Conservation (phyloP, 2,888 invertebrate species). For the Eupithecia tripunctaria region DNA sequence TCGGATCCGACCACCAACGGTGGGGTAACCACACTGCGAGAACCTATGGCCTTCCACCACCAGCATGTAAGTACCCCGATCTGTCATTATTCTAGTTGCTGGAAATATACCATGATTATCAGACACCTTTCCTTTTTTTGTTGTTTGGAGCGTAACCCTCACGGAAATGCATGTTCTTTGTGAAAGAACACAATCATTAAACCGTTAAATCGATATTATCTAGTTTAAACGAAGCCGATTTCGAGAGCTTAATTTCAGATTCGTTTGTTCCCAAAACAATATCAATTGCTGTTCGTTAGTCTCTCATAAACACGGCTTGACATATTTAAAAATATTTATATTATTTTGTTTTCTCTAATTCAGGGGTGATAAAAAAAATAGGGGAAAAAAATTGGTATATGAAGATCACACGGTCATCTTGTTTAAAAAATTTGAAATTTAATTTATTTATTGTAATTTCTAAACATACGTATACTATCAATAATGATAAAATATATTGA, state of each 20-base stretch:
- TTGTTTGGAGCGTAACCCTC: neutral
- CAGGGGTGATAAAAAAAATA: no score
- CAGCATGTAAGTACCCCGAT: slow-evolving; percentile 51
- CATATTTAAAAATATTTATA: no score
- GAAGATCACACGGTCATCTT: no score
- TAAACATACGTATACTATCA: slow-evolving; percentile 71
- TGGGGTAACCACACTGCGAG: neutral
- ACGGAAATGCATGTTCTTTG: neutral
- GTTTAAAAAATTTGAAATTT: neutral
- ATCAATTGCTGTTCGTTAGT: no score
- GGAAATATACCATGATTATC: slow-evolving; percentile 9
- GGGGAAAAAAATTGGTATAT: no score
- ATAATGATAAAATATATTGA: neutral
- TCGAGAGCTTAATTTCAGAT: neutral
- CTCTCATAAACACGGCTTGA: no score
- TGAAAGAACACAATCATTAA: neutral
- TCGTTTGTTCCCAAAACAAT: no score
- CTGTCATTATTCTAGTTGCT: slow-evolving; percentile 56
- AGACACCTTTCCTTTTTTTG: neutral
- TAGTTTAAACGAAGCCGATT: neutral
- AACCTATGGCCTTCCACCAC: neutral
- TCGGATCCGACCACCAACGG: neutral
- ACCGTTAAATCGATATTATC: neutral
- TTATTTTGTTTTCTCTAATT: no score
- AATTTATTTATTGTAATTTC: slow-evolving; percentile 29